Base-by-base conservation (phyloP, 2,113 vertebrate genomes). In the Dinomys branickii region DNA sequence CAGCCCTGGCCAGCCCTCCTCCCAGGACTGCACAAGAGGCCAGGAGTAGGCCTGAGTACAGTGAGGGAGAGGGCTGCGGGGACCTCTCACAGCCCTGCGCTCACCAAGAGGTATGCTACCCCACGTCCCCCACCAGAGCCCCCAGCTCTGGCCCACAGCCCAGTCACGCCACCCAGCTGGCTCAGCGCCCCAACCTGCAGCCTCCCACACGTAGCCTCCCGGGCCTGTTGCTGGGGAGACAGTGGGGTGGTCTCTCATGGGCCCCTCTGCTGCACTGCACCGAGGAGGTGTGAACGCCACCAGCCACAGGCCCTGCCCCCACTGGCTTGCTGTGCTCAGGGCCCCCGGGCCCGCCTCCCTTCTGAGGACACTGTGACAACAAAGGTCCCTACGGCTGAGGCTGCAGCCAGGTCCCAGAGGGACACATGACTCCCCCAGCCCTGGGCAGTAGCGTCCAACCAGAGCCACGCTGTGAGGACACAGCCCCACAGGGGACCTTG, bases 201-300 rank as follows among this genome's bases (percentile, higher is more conserved):
- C 94, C 90, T 92, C 82, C 92, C 88, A 78, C 92, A 12, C 12
- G 44, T 59, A 86, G 78, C 67, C 94, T 63, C 67, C 14, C n/a
- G 30, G 84, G 85, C 95, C 3, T 3, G 93, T 94, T 93, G 61
- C 95, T 95, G 86, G 44, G 95, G 95, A 92, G 95, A 97, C 96
- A 6, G 54, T 61, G 38, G 65, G 47, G 85, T 1, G 0, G 47
- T 96, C 82, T 92, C 96, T 75, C 94, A 92, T 0, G 20, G 20
- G n/a, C 86, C 78, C 75, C 63, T 35, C 35, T 0, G 6, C 52
- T 0, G 4, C 41, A 24, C 17, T 4, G 85, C 28, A 47, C 56
- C 41, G 14, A 41, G 47, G 47, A 65, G 58, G 14, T 94, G 58
- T 0, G 6, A 61, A 24, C 6, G 2, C n/a, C 80, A 30, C 81